Evolutionary conservation across 2,888 invertebrate species (phyloP), one percentile per base, ranked within the genome.

Genomic region (Papilio gigon): DNA sequence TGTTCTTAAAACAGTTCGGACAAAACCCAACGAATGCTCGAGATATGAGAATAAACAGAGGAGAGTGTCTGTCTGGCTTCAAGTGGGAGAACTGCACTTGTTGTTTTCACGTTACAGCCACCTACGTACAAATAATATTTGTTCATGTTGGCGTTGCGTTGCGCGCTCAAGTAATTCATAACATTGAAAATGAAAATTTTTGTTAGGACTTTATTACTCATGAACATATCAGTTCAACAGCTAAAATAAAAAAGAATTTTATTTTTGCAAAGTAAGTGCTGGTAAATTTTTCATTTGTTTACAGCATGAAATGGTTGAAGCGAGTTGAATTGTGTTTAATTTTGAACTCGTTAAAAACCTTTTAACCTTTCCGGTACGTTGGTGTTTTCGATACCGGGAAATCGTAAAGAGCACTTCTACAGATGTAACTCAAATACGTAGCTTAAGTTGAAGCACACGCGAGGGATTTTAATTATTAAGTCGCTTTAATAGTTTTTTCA

Each of bases 281-380:
- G 33, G 47, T 35, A 22, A 35, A 35, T 47, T 33, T n/a, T 50
- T 33, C 35, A 35, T 35, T 35, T 20, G 20, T 9, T 40, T 65
- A 53, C 64, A 65, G n/a, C 20, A 25, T n/a, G 14, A 50, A 56
- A 40, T 56, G 37, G 20, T 56, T 40, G 25, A 14, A 22, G 14
- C 60, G n/a, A 25, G 20, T n/a, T 12, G n/a, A 37, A 65, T 56
- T 40, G n/a, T 37, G 35, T 40, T 65, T 65, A 56, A 50, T 63
- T 63, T 63, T 50, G 12, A 56, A 53, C 40, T 65, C 40, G 64
- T 65, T 56, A 65, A 40, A 53, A 65, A 65, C 53, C 56, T 53
- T 64, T 40, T 40, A n/a, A n/a, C 53, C 20, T 37, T 35, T 64
- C 4, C 37, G 25, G 25, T 35, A 50, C 35, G 63, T 64, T 53